A percentile compares a stretch with the other conserved stretches of the same genome.
Conservation (phyloP, 2,888 invertebrate species). For the Tupiocoris notatus region DNA sequence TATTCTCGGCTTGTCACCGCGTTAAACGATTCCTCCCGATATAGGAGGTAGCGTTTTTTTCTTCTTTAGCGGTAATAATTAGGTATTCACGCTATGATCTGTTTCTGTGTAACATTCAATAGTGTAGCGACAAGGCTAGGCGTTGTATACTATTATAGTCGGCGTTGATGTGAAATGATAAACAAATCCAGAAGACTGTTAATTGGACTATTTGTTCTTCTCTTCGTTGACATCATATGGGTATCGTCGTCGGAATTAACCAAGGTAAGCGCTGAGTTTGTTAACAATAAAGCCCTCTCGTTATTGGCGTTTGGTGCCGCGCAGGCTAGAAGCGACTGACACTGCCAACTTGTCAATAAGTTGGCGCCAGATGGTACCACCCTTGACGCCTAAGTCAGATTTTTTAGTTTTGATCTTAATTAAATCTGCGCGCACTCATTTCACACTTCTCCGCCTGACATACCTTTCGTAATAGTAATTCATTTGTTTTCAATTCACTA, state of each 20-base stretch:
- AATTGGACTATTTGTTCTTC: constrained; percentile 79
- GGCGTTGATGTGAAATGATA: constrained; percentile 54
- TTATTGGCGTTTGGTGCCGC: neutral
- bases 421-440: too few species aligned
- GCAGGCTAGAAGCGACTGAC: neutral
- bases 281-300: neutral
- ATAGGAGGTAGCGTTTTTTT: too few species aligned
- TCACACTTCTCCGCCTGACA: too few species aligned
- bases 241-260: constrained; percentile 92
- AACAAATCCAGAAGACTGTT: constrained; percentile 71
- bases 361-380: neutral
- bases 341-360: neutral
- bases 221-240: constrained; percentile 93
- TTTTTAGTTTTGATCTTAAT: too few species aligned
- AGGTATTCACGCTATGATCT: neutral
- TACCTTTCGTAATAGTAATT: too few species aligned
- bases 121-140: neutral
- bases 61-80: neutral
- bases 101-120: neutral
- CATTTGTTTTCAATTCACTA: too few species aligned
- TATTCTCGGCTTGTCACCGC: neutral
- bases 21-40: too few species aligned
- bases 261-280: constrained; percentile 64
- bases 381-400: neutral
- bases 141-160: neutral